Conservation (phyloP, 2,888 invertebrate genomes). For the Aporophyla lueneburgensis region DNA sequence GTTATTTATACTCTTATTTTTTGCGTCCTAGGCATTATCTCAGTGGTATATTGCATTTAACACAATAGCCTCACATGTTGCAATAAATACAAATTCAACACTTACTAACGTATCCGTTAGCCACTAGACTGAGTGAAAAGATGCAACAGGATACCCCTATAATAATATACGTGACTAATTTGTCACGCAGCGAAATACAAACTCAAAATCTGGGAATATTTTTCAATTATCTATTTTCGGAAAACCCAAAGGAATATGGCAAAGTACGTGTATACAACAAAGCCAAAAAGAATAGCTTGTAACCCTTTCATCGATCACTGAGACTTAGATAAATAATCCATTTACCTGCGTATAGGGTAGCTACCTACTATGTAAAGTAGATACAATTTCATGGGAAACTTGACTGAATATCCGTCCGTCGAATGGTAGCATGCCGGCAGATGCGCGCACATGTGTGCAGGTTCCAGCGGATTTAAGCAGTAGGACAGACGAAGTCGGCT, state of each 20-base stretch:
- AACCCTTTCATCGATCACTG: slow-evolving; percentile 12
- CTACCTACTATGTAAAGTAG: neutral
- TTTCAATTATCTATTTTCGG: neutral
- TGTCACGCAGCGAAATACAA: neutral
- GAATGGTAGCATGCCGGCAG: no score
- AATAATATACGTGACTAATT: no score
- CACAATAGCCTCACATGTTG: no score
- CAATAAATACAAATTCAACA: no score
- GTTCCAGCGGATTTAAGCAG: no score
- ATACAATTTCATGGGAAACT: neutral
- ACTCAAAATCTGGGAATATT: neutral
- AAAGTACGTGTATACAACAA: neutral
- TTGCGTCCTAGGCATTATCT: no score
- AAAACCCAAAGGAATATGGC: slow-evolving; percentile 6
- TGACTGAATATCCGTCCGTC: slow-evolving; percentile 1
- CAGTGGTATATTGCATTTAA: no score
- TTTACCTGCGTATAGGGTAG: slow-evolving; percentile 5
- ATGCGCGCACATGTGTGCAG: no score
- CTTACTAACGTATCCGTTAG: no score
- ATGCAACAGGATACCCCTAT: no score
- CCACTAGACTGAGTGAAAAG: neutral
- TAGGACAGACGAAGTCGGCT: no score
- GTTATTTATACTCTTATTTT: no score
- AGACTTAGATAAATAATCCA: slow-evolving; percentile 1
- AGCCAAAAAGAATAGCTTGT: neutral